Conservation (phyloP, 23 tunicate species). For the Halocynthia roretzi region DNA sequence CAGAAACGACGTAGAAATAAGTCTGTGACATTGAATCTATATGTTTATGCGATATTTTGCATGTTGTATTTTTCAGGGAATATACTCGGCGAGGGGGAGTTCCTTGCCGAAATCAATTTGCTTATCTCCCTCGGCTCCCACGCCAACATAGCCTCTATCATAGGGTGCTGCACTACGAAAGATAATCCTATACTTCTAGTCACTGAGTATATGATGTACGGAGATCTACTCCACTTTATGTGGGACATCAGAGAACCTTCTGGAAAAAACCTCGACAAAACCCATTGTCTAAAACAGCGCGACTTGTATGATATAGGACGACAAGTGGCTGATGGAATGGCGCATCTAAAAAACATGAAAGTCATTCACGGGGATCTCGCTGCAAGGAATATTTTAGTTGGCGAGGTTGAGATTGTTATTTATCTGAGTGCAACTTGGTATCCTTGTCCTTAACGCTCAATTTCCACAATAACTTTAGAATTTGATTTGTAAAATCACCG, state of each 20-base stretch:
- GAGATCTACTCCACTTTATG: conserved; percentile 80
- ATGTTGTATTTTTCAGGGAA: not conserved
- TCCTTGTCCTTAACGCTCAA: not conserved
- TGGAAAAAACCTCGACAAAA: not conserved
- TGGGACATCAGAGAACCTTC: conserved; percentile 69
- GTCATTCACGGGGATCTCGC: conserved; percentile 95
- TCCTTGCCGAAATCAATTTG: conserved; percentile 79
- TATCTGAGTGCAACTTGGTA: not conserved
- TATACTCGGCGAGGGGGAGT: conserved; percentile 20
- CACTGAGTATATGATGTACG: conserved; percentile 69
- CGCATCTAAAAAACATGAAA: conserved; percentile 33
- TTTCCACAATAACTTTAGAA: conserved; percentile 19
- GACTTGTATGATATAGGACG: conserved; percentile 48
- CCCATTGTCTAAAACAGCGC: conserved; percentile 42
- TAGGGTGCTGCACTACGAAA: conserved; percentile 48
- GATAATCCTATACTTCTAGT: conserved; percentile 35
- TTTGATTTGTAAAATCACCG: conserved; percentile 62
- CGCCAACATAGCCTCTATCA: conserved; percentile 41
- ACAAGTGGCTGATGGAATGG: conserved; percentile 81
- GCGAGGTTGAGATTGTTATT: conserved; percentile 42
- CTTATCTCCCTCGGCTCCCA: conserved; percentile 58
- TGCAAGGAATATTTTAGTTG: conserved; percentile 80
- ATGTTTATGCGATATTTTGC: no score
- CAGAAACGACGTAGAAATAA: not conserved
- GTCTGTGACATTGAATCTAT: no score